phyloP scores from a whole-genome alignment of 2,888 invertebrate genomes.

The Agelastica alni region DNA sequence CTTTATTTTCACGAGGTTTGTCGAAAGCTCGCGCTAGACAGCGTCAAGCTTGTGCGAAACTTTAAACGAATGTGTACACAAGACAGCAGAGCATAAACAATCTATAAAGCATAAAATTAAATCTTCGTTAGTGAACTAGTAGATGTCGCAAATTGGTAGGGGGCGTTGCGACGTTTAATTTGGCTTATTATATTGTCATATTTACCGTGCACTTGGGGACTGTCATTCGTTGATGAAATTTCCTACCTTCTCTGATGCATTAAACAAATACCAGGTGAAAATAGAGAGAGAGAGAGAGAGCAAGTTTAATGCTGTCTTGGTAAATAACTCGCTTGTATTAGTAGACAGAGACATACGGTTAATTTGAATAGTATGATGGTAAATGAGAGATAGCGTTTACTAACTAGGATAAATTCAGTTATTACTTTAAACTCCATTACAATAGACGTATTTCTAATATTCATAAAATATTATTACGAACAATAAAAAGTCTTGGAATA shows the following conservation, averaged over 20 bases:
- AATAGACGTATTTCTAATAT: too few relatives aligned
- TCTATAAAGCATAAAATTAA: slow-evolving; percentile 12
- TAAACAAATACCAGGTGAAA: slow-evolving; percentile 36
- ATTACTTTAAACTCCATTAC: too few relatives aligned
- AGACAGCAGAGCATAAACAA: slow-evolving; percentile 11
- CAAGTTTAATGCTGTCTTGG: neutral
- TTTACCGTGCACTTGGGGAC: slow-evolving; percentile 51
- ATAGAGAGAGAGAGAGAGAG: neutral
- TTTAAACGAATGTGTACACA: too few relatives aligned
- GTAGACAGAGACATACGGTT: too few relatives aligned
- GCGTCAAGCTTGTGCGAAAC: too few relatives aligned
- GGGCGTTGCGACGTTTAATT: slow-evolving; percentile 44
- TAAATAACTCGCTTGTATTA: neutral
- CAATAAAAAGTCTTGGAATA: too few relatives aligned
- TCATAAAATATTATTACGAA: too few relatives aligned
- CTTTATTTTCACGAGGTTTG: too few relatives aligned
- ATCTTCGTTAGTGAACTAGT: slow-evolving; percentile 11
- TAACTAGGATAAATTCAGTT: too few relatives aligned
- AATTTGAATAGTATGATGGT: neutral
- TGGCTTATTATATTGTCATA: slow-evolving; percentile 53
- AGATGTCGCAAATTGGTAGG: slow-evolving; percentile 1
- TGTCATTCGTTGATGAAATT: slow-evolving; percentile 52
- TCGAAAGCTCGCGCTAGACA: too few relatives aligned
- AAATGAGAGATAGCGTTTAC: neutral
- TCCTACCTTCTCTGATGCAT: slow-evolving; percentile 35